A percentile compares a stretch with the other conserved stretches of the same genome.
These are phyloP conservation scores for Aphaenogaster rudis DNA, from an alignment of 1,140 invertebrate genomes.

Conservation along the genomic window DNA sequence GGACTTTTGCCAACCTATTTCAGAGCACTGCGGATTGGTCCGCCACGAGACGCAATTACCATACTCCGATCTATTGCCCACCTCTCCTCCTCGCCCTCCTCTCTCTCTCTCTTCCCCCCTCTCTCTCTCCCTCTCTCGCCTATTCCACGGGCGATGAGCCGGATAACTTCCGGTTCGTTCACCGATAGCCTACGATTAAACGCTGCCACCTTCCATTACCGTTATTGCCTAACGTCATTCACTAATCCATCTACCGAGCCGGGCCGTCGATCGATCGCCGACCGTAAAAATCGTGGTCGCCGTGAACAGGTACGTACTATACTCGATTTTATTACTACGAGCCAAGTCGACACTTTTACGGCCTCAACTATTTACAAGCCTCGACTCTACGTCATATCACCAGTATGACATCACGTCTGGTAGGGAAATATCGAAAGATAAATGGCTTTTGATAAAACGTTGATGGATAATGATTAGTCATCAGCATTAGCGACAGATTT, in stretches of 20 bases:
- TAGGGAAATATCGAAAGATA: slow-evolving; percentile 40
- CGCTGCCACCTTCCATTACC: slow-evolving; percentile 71
- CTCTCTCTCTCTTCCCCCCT: not conserved
- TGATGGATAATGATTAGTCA: slow-evolving; percentile 41
- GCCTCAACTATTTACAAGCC: slow-evolving; percentile 50
- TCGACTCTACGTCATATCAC: slow-evolving; percentile 23
- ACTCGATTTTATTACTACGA: slow-evolving; percentile 53
- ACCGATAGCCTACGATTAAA: slow-evolving; percentile 70
- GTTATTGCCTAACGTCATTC: slow-evolving; percentile 74
- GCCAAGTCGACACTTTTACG: slow-evolving; percentile 59
- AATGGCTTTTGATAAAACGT: slow-evolving; percentile 27
- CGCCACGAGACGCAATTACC: slow-evolving; percentile 61
- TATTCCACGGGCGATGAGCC: slow-evolving; percentile 41
- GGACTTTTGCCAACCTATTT: slow-evolving; percentile 48
- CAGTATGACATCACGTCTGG: slow-evolving; percentile 17
- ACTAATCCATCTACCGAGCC: slow-evolving; percentile 68
- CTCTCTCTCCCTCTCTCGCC: not conserved
- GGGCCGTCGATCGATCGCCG: slow-evolving; percentile 42
- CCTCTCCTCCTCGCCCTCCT: not conserved
- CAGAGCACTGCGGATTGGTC: slow-evolving; percentile 31
- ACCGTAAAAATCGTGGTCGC: slow-evolving; percentile 66
- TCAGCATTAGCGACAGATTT: slow-evolving; percentile 16
- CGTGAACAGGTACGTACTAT: slow-evolving; percentile 50
- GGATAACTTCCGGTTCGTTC: slow-evolving; percentile 67
- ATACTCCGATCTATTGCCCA: slow-evolving; percentile 41